Conservation (phyloP, 2,113 vertebrate genomes). For the Dinomys branickii region DNA sequence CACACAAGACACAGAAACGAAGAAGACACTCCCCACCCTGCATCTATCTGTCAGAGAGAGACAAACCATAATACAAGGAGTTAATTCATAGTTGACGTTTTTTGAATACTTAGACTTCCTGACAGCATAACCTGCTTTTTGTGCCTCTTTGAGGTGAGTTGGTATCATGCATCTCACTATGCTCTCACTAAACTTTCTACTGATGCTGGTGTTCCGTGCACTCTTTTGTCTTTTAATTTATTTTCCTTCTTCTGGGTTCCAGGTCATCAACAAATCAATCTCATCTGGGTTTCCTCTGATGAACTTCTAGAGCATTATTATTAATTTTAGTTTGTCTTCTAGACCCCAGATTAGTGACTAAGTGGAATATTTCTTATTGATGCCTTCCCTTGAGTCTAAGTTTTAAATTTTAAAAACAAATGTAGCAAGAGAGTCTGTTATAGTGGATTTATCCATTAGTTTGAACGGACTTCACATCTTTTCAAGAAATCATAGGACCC, state of each 20-base stretch:
- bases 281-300: background rate
- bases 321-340: background rate
- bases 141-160: background rate
- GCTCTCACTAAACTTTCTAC: background rate
- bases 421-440: background rate
- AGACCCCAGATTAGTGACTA: background rate
- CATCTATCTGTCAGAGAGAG: background rate
- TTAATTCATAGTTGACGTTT: background rate
- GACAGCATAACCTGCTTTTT: background rate
- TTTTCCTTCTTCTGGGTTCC: background rate
- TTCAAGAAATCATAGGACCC: background rate
- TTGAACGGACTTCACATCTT: conserved; percentile 11
- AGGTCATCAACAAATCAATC: background rate
- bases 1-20: background rate
- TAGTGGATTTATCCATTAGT: conserved; percentile 49
- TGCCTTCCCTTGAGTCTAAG: background rate
- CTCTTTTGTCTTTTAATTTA: conserved; percentile 41
- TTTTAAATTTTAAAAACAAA: conserved; percentile 64
- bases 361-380: conserved; percentile 17
- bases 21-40: background rate
- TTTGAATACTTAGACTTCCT: background rate
- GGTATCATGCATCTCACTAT: background rate
- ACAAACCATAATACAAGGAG: background rate
- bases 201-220: background rate
- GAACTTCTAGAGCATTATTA: background rate